phyloP scores from a whole-genome alignment of 2,888 invertebrate species.

The Mimas tiliae region DNA sequence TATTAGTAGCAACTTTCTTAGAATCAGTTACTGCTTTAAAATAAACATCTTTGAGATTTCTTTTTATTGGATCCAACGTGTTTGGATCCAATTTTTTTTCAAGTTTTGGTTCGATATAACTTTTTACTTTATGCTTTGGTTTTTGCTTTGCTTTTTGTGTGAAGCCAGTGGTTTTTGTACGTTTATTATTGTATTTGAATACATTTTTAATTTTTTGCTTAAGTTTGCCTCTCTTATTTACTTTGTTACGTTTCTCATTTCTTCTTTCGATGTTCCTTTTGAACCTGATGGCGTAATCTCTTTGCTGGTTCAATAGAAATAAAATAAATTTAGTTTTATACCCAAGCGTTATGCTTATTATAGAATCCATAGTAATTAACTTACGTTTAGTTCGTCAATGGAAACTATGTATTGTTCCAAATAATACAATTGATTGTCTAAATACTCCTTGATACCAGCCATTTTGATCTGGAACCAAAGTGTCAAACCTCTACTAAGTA shows the following conservation, averaged over 20 bases:
- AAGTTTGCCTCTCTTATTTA: not conserved
- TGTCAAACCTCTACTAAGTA: conserved; percentile 14
- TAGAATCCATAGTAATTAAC: conserved; percentile 28
- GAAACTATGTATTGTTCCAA: conserved; percentile 49
- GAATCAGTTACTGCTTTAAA: conserved; percentile 54
- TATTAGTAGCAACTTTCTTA: conserved; percentile 46
- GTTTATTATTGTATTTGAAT: conserved; percentile 43
- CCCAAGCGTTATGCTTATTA: no score
- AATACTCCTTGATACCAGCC: conserved; percentile 62
- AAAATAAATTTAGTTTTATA: not conserved
- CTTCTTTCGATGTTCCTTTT: conserved; percentile 36
- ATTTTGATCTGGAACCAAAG: conserved; percentile 62
- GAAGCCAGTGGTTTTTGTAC: conserved; percentile 43
- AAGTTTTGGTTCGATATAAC: not conserved
- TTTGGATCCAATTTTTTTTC: conserved; percentile 6
- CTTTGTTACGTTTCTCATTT: not conserved
- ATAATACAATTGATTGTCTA: conserved; percentile 58
- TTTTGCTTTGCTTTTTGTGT: conserved; percentile 43
- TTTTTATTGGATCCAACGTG: conserved; percentile 32
- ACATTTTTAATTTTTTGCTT: conserved; percentile 32
- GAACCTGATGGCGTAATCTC: conserved; percentile 30
- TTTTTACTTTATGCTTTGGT: conserved; percentile 27
- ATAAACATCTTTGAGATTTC: conserved; percentile 58
- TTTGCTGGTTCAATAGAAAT: conserved; percentile 36
- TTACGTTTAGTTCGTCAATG: conserved; percentile 46